phyloP scores from a whole-genome alignment of 2,113 vertebrate genomes.

The Centropristis striata region DNA sequence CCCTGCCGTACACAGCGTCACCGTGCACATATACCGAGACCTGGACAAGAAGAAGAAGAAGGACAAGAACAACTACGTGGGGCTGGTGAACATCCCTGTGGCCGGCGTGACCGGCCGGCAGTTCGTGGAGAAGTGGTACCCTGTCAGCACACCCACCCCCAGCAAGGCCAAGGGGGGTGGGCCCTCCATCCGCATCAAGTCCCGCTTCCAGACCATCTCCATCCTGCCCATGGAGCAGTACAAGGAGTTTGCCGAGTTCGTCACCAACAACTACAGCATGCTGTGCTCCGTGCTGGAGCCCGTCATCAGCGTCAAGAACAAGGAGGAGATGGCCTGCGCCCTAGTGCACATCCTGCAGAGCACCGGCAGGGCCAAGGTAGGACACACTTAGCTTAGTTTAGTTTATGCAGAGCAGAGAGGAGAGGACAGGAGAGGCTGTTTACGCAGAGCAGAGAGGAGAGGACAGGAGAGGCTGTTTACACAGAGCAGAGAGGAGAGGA shows the following conservation, averaged over 20 bases:
- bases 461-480: too few relatives aligned
- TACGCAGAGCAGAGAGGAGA: too few relatives aligned
- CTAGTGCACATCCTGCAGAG: slow-evolving; percentile 98
- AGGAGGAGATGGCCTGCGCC: slow-evolving; percentile 97
- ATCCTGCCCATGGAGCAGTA: slow-evolving; percentile 99
- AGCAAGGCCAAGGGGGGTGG: slow-evolving; percentile 92
- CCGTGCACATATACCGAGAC: slow-evolving; percentile 97
- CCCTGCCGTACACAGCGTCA: slow-evolving; percentile 90
- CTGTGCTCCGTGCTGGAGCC: slow-evolving; percentile 96
- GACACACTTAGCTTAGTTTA: too few relatives aligned
- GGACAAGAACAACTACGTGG: slow-evolving; percentile 97
- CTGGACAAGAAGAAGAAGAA: slow-evolving; percentile 97
- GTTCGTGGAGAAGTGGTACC: slow-evolving; percentile 99
- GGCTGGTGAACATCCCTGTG: slow-evolving; percentile 95
- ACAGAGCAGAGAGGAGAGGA: too few relatives aligned
- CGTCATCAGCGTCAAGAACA: slow-evolving; percentile 95
- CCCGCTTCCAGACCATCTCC: slow-evolving; percentile 93
- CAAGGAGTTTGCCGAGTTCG: slow-evolving; percentile 98
- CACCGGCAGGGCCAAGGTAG: slow-evolving; percentile 97
- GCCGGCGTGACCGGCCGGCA: slow-evolving; percentile 90
- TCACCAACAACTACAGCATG: slow-evolving; percentile 94
- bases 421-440: too few relatives aligned
- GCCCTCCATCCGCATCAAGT: slow-evolving; percentile 96
- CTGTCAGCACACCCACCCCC: slow-evolving; percentile 94
- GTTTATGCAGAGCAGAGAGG: too few relatives aligned